Evolutionary conservation across 2,113 vertebrate genomes (phyloP).

Genomic region (Argyrosomus japonicus): DNA sequence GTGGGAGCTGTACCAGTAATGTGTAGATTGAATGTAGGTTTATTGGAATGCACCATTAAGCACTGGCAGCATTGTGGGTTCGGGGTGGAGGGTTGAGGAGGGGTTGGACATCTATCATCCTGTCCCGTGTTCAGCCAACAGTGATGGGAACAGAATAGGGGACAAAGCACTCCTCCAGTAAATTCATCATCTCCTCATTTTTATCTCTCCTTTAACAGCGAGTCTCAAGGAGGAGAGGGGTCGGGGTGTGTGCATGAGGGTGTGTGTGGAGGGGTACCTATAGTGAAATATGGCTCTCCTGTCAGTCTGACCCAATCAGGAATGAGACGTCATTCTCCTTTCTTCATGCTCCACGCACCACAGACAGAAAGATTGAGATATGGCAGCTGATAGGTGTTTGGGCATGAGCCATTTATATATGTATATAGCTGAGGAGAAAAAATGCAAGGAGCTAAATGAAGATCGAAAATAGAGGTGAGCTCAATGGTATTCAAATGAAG

Average conservation of each 20-base stretch:
- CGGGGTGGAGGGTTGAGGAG: constrained; percentile 20
- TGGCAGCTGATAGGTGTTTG: constrained; percentile 43
- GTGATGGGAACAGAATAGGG: constrained; percentile 80
- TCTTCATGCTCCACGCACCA: constrained; percentile 35
- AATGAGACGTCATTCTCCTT: constrained; percentile 69
- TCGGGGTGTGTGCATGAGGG: background rate
- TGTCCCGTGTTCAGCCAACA: constrained; percentile 76
- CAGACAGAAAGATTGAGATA: constrained; percentile 44
- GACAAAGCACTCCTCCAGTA: constrained; percentile 75
- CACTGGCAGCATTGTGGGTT: constrained; percentile 31
- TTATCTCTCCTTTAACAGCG: constrained; percentile 71
- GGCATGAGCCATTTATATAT: constrained; percentile 27
- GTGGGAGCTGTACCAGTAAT: constrained; percentile 69
- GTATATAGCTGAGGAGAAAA: constrained; percentile 2
- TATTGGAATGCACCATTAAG: constrained; percentile 82
- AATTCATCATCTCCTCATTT: constrained; percentile 80
- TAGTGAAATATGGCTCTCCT: constrained; percentile 67
- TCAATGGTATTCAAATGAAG: constrained; percentile 42
- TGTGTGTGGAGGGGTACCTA: constrained; percentile 21
- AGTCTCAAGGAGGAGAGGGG: constrained; percentile 66
- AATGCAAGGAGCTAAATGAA: constrained; percentile 35
- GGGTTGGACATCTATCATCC: constrained; percentile 72
- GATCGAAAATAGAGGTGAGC: constrained; percentile 45
- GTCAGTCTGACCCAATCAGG: constrained; percentile 72
- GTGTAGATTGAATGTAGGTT: constrained; percentile 76